These are phyloP conservation scores for Dusona sp. DNA, from an alignment of 2,888 invertebrate species.

Conservation along the genomic window DNA sequence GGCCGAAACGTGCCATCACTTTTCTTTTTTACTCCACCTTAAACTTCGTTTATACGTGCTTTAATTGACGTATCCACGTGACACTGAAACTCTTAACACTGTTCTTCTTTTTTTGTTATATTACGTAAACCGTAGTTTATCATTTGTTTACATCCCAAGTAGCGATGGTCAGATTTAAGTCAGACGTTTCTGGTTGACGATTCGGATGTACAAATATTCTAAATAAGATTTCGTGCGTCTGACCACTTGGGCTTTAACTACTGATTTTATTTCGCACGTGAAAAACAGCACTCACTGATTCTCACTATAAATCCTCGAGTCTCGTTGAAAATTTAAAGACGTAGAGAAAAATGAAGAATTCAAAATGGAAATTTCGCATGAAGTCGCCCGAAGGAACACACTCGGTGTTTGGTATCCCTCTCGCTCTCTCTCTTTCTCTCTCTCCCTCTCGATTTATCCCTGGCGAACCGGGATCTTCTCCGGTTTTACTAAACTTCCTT, in stretches of 20 bases:
- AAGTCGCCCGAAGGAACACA: slow-evolving; percentile 20
- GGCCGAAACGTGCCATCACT: background rate
- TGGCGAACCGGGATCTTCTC: slow-evolving; percentile 63
- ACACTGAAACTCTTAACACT: background rate
- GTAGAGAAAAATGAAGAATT: too few relatives aligned
- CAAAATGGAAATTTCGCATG: too few relatives aligned
- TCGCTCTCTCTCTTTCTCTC: slow-evolving; percentile 29
- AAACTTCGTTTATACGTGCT: background rate
- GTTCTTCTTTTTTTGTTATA: background rate
- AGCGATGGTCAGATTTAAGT: slow-evolving; percentile 40
- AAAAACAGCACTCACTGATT: slow-evolving; percentile 48
- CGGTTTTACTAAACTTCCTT: slow-evolving; percentile 65
- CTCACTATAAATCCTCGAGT: slow-evolving; percentile 61
- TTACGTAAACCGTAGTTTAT: background rate
- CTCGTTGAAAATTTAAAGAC: background rate
- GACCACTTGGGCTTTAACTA: background rate
- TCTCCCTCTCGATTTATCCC: slow-evolving; percentile 38
- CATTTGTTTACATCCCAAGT: slow-evolving; percentile 41
- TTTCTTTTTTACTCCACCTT: background rate
- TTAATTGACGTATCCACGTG: slow-evolving; percentile 9
- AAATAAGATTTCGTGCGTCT: background rate
- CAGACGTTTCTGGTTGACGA: slow-evolving; percentile 20
- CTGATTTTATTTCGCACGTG: slow-evolving; percentile 10
- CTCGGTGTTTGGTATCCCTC: slow-evolving; percentile 39
- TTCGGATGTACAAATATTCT: background rate